Evolutionary conservation across 2,888 invertebrate species (phyloP).

Genomic region (Mechanitis messenoides): DNA sequence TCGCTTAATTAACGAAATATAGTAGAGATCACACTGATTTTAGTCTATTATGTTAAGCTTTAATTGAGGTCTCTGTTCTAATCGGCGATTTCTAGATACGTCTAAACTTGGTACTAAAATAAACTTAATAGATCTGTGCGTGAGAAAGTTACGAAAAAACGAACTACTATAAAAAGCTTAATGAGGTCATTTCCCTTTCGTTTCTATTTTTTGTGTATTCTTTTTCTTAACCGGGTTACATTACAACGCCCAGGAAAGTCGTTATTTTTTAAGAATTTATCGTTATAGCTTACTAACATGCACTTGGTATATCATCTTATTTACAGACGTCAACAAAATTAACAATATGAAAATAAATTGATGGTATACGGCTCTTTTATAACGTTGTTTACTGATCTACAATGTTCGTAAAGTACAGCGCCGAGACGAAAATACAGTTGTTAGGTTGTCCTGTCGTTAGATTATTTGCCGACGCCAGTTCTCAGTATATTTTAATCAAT

Average conservation of each 20-base stretch:
- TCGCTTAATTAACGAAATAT: conserved; percentile 46
- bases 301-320: conserved; percentile 14
- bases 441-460: conserved; percentile 23
- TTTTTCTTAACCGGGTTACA: conserved; percentile 41
- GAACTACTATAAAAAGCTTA: conserved; percentile 46
- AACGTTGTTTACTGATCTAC: conserved; percentile 53
- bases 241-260: neutral
- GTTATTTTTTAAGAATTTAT: conserved; percentile 11
- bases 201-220: conserved; percentile 49
- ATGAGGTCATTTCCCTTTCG: conserved; percentile 70
- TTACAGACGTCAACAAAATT: conserved; percentile 26
- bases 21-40: conserved; percentile 49
- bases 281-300: conserved; percentile 13
- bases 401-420: conserved; percentile 42
- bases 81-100: conserved; percentile 63
- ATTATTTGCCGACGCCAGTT: conserved; percentile 2
- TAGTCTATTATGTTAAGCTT: conserved; percentile 46
- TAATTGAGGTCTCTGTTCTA: conserved; percentile 60
- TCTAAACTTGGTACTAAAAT: conserved; percentile 56
- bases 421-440: conserved; percentile 44
- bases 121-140: conserved; percentile 67
- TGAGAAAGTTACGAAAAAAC: conserved; percentile 56
- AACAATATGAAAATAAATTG: conserved; percentile 29
- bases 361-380: conserved; percentile 36
- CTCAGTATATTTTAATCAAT: conserved; percentile 5